phyloP scores from a whole-genome alignment of 2,113 vertebrate genomes.

The Circaetus cinerascens region DNA sequence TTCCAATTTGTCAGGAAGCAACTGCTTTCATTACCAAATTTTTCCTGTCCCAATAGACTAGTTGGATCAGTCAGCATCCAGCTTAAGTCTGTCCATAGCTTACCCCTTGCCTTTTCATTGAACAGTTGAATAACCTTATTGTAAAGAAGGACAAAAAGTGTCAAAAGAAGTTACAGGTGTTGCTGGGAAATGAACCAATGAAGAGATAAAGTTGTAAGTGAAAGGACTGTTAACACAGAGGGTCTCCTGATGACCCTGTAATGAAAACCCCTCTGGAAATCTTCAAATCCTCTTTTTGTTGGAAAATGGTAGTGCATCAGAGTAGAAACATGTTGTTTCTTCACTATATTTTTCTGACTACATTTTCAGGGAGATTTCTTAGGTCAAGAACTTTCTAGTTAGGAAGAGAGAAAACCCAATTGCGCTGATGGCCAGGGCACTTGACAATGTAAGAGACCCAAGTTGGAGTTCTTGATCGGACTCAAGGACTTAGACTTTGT shows the following conservation, averaged over 20 bases:
- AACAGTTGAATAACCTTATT: background rate
- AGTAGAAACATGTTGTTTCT: background rate
- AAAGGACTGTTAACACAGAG: background rate
- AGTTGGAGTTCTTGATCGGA: background rate
- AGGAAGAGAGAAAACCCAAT: background rate
- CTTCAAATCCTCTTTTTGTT: background rate
- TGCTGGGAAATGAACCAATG: background rate
- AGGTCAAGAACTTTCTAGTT: fast-evolving
- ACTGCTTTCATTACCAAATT: background rate
- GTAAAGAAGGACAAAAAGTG: background rate
- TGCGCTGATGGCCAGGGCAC: background rate
- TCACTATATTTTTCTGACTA: background rate
- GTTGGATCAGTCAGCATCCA: background rate
- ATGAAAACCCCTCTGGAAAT: background rate
- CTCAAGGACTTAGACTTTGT: background rate
- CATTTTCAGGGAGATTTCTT: background rate
- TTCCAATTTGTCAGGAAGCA: background rate
- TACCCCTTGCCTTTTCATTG: background rate
- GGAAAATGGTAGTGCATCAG: background rate
- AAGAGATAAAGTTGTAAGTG: background rate
- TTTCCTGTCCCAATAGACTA: background rate
- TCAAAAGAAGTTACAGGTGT: background rate
- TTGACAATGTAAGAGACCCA: background rate
- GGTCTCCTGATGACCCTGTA: background rate
- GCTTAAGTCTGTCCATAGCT: background rate